These are phyloP conservation scores for Perca schrenkii DNA, from an alignment of 2,113 vertebrate species.

Conservation along the genomic window DNA sequence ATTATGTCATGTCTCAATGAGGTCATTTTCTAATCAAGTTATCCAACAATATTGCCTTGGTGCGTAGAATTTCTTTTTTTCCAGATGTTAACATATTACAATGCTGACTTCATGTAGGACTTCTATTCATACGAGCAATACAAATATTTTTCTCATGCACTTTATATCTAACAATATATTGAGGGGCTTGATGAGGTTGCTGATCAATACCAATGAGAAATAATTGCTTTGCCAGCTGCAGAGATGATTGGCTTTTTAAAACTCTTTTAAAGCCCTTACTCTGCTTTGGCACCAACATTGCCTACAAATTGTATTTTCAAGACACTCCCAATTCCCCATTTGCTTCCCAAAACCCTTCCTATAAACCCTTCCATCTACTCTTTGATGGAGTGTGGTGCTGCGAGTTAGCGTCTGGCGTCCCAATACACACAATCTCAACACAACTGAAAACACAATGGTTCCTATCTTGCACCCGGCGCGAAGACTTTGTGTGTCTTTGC, in stretches of 20 bases:
- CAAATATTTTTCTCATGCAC: not conserved
- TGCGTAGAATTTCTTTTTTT: not conserved
- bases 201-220: conserved; percentile 27
- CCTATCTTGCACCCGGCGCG: too few relatives aligned
- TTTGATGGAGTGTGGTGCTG: conserved; percentile 27
- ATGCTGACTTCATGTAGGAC: not conserved
- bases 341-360: conserved; percentile 1
- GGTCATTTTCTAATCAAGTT: conserved; percentile 31
- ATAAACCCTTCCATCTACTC: conserved; percentile 27
- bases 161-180: conserved; percentile 1
- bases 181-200: not conserved
- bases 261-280: conserved; percentile 9
- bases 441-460: conserved; percentile 5
- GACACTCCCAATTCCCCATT: conserved; percentile 28
- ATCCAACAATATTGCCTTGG: not conserved
- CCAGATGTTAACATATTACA: not conserved
- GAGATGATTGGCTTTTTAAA: conserved; percentile 32
- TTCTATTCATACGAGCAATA: not conserved
- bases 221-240: conserved; percentile 19
- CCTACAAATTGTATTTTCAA: conserved; percentile 38
- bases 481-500: too few relatives aligned
- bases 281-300: conserved; percentile 22
- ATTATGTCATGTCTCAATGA: conserved; percentile 47
- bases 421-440: conserved; percentile 15
- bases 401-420: not conserved